Conservation (phyloP, 2,888 invertebrate species). For the Drosophila rubida region DNA sequence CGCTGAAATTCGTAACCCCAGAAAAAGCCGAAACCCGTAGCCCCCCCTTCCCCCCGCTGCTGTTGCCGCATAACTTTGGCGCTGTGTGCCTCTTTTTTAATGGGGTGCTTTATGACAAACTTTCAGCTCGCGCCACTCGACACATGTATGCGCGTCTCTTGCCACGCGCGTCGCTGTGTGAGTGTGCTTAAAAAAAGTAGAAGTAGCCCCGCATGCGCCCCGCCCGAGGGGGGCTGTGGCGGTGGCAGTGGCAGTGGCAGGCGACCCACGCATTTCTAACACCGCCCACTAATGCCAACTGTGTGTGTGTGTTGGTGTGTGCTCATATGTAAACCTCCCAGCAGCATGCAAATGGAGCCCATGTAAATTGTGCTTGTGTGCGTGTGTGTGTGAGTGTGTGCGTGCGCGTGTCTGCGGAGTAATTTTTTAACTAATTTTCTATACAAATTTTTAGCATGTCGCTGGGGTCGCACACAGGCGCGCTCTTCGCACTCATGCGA, state of each 20-base stretch:
- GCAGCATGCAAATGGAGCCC: constrained; percentile 19
- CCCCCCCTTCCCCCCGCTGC: neutral
- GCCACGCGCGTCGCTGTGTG: constrained; percentile 12
- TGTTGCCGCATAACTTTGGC: constrained; percentile 19
- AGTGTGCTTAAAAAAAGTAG: constrained; percentile 46
- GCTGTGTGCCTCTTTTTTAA: constrained; percentile 70
- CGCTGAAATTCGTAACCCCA: constrained; percentile 30
- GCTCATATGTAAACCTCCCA: constrained; percentile 41
- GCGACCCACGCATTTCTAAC: constrained; percentile 80
- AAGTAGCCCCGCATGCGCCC: constrained; percentile 43
- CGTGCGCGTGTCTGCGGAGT: constrained; percentile 75
- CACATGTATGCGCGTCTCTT: constrained; percentile 44
- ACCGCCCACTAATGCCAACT: constrained; percentile 84
- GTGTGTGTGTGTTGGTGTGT: constrained; percentile 36
- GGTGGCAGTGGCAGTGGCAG: too few relatives aligned
- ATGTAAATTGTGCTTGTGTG: constrained; percentile 52
- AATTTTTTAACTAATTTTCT: constrained; percentile 84
- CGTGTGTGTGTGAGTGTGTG: constrained; percentile 28
- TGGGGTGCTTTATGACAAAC: constrained; percentile 83
- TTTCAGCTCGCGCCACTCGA: constrained; percentile 73
- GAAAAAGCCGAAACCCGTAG: constrained; percentile 10
- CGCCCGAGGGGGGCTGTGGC: neutral
- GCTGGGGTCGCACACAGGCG: constrained; percentile 50
- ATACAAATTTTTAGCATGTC: constrained; percentile 83
- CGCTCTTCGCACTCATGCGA: constrained; percentile 13